Evolutionary conservation across 2,113 vertebrate species (phyloP).

Genomic region (Bothrops jararaca): DNA sequence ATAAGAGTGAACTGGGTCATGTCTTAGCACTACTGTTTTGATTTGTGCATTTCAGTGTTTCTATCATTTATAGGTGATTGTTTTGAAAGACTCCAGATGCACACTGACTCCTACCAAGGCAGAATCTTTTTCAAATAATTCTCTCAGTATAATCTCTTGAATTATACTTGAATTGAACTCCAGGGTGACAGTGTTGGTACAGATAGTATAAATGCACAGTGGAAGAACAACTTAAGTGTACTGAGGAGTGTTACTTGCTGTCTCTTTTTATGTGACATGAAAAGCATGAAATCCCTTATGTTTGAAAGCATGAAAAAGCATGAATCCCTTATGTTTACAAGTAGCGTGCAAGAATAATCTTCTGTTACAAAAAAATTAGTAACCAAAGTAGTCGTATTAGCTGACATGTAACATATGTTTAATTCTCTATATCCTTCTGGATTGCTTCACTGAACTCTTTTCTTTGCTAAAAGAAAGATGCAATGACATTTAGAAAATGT

Average conservation of each 20-base stretch:
- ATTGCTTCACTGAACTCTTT: not conserved
- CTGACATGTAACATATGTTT: not conserved
- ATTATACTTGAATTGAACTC: not conserved
- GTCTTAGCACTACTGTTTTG: not conserved
- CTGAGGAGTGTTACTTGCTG: not conserved
- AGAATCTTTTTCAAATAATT: constrained; percentile 37
- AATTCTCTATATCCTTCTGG: not conserved
- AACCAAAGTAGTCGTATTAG: not conserved
- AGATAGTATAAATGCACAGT: not conserved
- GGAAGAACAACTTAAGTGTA: not conserved
- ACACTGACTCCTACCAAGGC: constrained; percentile 23
- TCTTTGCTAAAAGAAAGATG: not conserved
- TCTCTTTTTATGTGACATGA: not conserved
- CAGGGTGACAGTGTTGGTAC: not conserved
- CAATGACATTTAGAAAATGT: not conserved
- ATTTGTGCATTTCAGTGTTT: accelerated
- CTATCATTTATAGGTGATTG: not conserved
- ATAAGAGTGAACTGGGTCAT: not conserved
- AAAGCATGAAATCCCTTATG: not conserved
- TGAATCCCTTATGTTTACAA: not conserved
- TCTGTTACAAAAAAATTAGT: not conserved
- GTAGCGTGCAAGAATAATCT: not conserved
- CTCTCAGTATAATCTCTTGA: constrained; percentile 32
- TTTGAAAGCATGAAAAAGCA: not conserved
- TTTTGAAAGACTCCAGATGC: constrained; percentile 32